These are phyloP conservation scores for Dreissena rostriformis DNA, from an alignment of 1,140 invertebrate species.

Conservation along the genomic window DNA sequence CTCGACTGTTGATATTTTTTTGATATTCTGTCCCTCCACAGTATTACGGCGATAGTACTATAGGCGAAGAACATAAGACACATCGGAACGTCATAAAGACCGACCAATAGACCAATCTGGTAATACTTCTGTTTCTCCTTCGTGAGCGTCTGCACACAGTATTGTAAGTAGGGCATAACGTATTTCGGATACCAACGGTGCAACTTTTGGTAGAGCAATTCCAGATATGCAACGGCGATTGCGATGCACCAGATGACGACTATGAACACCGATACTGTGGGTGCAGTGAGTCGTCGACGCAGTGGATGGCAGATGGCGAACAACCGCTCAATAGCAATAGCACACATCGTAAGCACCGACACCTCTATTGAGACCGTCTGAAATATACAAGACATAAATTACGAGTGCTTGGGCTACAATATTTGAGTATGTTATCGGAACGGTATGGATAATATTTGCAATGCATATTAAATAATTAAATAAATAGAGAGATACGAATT, in stretches of 20 bases:
- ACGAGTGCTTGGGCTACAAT: too few species aligned
- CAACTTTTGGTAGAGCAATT: slow-evolving; percentile 63
- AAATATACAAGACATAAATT: slow-evolving; percentile 42
- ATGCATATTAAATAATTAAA: too few species aligned
- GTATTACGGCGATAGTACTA: slow-evolving; percentile 8
- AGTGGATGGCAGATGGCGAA: slow-evolving; percentile 95
- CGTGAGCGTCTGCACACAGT: slow-evolving; percentile 41
- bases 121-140: slow-evolving; percentile 82
- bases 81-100: slow-evolving; percentile 65
- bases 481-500: too few species aligned
- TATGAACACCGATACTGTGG: slow-evolving; percentile 89
- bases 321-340: slow-evolving; percentile 95
- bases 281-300: slow-evolving; percentile 88
- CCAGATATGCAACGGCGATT: slow-evolving; percentile 83
- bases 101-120: slow-evolving; percentile 85
- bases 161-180: slow-evolving; percentile 51
- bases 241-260: slow-evolving; percentile 89
- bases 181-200: slow-evolving; percentile 38
- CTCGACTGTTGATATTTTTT: not conserved
- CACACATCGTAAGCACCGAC: slow-evolving; percentile 93
- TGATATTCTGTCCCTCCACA: slow-evolving; percentile 36
- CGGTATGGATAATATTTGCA: too few species aligned
- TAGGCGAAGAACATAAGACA: slow-evolving; percentile 55
- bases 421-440: too few species aligned
- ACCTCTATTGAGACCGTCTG: slow-evolving; percentile 94